These are phyloP conservation scores for Archegozetes longisetosus DNA, from an alignment of 1,140 invertebrate genomes.

Conservation along the genomic window DNA sequence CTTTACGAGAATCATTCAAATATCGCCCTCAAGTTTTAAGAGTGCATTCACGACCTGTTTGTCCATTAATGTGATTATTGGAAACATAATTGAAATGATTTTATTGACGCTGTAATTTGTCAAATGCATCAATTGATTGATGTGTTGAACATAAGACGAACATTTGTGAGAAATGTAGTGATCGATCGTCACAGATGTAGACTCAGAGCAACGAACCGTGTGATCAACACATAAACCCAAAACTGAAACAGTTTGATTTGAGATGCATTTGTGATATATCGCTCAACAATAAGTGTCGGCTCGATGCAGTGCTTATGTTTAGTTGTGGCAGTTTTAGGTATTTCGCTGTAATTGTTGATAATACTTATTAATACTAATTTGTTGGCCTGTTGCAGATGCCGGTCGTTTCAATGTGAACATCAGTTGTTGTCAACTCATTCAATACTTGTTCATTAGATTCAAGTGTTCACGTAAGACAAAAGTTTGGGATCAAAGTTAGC, in stretches of 20 bases:
- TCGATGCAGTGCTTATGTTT: conserved; percentile 1
- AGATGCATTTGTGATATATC: conserved; percentile 66
- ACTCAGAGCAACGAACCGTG: conserved; percentile 82
- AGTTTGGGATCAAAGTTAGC: conserved; percentile 76
- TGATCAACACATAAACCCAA: conserved; percentile 83
- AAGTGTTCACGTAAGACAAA: conserved; percentile 79
- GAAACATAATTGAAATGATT: conserved; percentile 64
- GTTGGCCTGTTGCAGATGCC: conserved; percentile 81
- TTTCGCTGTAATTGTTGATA: no score
- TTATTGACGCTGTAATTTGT: conserved; percentile 98
- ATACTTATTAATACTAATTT: conserved; percentile 80
- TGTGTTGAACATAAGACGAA: conserved; percentile 9
- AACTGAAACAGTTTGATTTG: conserved; percentile 84
- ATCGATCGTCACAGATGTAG: conserved; percentile 90
- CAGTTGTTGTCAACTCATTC: conserved; percentile 35
- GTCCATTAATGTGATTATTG: conserved; percentile 65
- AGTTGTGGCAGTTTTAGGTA: conserved; percentile 50
- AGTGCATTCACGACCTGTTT: conserved; percentile 75
- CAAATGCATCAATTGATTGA: conserved; percentile 86
- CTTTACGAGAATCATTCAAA: conserved; percentile 40
- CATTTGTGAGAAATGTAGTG: conserved; percentile 59
- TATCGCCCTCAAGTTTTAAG: conserved; percentile 57
- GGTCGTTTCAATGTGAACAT: conserved; percentile 39
- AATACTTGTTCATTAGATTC: conserved; percentile 58
- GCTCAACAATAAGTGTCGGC: conserved; percentile 66